Base-by-base conservation (phyloP, 1,140 invertebrate genomes). In the fruit fly (Drosophila melanogaster) region DNA sequence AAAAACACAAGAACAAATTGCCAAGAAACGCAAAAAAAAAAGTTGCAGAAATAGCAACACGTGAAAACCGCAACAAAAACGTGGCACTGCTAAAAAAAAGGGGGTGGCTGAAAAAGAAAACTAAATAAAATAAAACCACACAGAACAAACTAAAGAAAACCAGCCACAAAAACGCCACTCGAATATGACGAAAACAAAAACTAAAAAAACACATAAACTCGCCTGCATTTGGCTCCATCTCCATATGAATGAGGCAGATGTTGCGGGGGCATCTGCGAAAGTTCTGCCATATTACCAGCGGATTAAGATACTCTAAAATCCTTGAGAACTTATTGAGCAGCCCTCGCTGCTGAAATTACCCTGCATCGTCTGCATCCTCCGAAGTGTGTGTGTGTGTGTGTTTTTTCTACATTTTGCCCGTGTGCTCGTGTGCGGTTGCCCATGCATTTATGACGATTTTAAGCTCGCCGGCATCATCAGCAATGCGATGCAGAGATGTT, bases 381-480 rank as follows among this genome's bases (percentile, higher is more conserved):
- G 41, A n/a, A n/a, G n/a, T 49, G 14, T 58, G 35, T 44, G 14
- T 14, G 35, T 37, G 35, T 37, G 35, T 43, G 15, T 19, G 14
- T 15, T 7, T 33, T 49, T 41, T 50, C 14, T 35, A 26, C 47
- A 33, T 53, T 50, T 47, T 38, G 35, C 55, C 55, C 35, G 19
- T 30, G 19, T 60, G 66, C 35, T 60, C 62, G 40, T 67, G 69
- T 73, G 54, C 76, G 84, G 70, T 66, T 83, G 87, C 69, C 83
- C 84, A 77, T 89, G 83, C 83, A 84, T 84, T 89, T 89, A 89
- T 89, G 79, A 89, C 81, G 84, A 89, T 84, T 89, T 84, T 58
- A 89, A 80, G 81, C 80, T 73, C 46, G 64, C 67, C 77, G 74
- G 84, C 84, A 84, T 84, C 84, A 89, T 77, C 79, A 80, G 73